These are phyloP conservation scores for Pteruthius melanotis DNA, from an alignment of 2,113 vertebrate genomes.

Conservation along the genomic window DNA sequence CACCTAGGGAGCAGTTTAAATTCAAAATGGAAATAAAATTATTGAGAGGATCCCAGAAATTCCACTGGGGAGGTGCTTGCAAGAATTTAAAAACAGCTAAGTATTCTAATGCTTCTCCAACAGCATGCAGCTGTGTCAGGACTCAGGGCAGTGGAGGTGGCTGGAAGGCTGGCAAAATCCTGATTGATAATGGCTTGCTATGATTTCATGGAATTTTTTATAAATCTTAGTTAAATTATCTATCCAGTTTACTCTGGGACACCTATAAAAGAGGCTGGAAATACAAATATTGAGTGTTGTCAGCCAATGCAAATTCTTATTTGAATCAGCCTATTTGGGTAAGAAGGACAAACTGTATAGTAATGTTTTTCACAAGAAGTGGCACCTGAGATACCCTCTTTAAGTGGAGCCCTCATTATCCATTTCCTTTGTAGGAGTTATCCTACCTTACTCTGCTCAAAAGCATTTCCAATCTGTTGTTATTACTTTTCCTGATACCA, in stretches of 20 bases:
- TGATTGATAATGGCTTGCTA: background rate
- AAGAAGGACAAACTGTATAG: background rate
- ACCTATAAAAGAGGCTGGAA: background rate
- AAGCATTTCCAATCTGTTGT: slow-evolving; percentile 3
- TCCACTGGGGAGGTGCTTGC: background rate
- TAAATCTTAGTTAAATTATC: background rate
- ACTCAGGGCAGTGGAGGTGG: background rate
- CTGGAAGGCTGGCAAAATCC: background rate
- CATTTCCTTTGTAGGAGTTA: background rate
- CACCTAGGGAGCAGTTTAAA: background rate
- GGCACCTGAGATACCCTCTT: background rate
- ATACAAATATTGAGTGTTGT: background rate
- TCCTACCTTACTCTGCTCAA: background rate
- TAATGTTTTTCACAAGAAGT: background rate
- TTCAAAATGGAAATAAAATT: background rate
- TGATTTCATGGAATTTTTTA: background rate
- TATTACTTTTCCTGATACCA: background rate
- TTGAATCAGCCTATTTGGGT: background rate
- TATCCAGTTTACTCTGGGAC: background rate
- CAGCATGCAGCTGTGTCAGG: background rate
- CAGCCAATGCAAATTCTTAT: background rate
- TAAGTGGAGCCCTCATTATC: background rate
- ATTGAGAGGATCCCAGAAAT: background rate
- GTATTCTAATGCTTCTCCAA: background rate
- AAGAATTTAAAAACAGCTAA: background rate